These are phyloP conservation scores for Crypturellus undulatus DNA, from an alignment of 2,113 vertebrate species.

Conservation along the genomic window DNA sequence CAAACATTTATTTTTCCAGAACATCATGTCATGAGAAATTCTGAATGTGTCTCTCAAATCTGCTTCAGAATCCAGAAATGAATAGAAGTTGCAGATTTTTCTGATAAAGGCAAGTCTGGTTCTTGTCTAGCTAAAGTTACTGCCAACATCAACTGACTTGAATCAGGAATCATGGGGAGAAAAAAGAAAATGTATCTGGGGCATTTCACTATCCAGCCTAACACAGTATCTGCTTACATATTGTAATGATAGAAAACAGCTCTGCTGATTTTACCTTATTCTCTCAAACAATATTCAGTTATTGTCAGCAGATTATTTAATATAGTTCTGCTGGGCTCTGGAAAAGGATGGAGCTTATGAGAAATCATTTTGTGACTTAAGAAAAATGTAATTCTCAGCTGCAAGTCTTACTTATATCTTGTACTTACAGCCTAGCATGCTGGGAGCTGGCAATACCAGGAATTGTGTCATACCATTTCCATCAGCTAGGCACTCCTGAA, in stretches of 20 bases:
- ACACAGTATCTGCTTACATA: not conserved
- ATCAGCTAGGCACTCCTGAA: not conserved
- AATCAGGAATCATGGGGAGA: not conserved
- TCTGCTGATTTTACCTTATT: not conserved
- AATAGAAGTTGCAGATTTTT: not conserved
- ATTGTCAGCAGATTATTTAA: not conserved
- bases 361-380: not conserved
- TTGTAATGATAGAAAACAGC: not conserved
- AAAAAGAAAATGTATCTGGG: not conserved
- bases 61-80: not conserved
- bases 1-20: not conserved
- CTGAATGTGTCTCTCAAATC: not conserved
- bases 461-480: not conserved
- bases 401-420: not conserved
- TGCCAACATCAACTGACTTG: not conserved
- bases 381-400: not conserved
- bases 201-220: not conserved
- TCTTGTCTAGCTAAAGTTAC: not conserved
- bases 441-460: not conserved
- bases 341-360: rapidly evolving
- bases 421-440: not conserved
- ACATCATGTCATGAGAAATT: not conserved
- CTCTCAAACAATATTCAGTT: not conserved
- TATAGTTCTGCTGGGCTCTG: not conserved
- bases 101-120: not conserved